Evolutionary conservation across 53 echinoderm and acorn worm genomes (phyloP).

Genomic region (Paracentrotus lividus): DNA sequence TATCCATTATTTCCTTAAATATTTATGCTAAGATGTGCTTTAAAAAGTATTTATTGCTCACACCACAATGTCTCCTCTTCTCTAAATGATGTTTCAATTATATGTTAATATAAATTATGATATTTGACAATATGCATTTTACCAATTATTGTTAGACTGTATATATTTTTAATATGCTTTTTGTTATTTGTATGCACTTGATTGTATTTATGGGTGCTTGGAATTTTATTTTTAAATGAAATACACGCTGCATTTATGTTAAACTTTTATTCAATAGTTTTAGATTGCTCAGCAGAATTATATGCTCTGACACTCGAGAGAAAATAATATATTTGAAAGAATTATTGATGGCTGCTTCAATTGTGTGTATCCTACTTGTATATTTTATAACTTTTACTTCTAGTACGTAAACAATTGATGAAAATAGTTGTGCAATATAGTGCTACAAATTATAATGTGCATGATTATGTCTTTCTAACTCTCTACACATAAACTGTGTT

Average conservation of each 20-base stretch:
- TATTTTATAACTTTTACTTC: too few species aligned
- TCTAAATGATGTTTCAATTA: background rate
- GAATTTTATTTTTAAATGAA: too few species aligned
- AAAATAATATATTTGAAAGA: too few species aligned
- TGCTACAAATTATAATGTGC: background rate
- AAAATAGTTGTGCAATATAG: background rate
- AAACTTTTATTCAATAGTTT: too few species aligned
- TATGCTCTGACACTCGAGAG: too few species aligned
- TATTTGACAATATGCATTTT: background rate
- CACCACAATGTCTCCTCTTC: background rate
- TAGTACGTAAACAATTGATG: background rate
- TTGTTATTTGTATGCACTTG: too few species aligned
- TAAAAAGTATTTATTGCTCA: background rate
- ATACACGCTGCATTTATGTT: background rate
- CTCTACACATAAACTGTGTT: background rate
- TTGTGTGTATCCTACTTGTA: too few species aligned
- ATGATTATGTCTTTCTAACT: background rate
- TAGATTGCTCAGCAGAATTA: too few species aligned
- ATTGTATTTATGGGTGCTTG: background rate
- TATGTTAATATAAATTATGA: background rate
- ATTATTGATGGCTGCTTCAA: too few species aligned
- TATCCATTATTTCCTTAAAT: too few species aligned
- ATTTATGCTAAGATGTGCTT: background rate
- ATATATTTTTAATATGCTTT: too few species aligned
- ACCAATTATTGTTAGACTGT: too few species aligned